Percentiles rank a stretch among this genome's conserved stretches.
These are phyloP conservation scores for Pyralis farinalis DNA, from an alignment of 2,888 invertebrate species.

Conservation along the genomic window DNA sequence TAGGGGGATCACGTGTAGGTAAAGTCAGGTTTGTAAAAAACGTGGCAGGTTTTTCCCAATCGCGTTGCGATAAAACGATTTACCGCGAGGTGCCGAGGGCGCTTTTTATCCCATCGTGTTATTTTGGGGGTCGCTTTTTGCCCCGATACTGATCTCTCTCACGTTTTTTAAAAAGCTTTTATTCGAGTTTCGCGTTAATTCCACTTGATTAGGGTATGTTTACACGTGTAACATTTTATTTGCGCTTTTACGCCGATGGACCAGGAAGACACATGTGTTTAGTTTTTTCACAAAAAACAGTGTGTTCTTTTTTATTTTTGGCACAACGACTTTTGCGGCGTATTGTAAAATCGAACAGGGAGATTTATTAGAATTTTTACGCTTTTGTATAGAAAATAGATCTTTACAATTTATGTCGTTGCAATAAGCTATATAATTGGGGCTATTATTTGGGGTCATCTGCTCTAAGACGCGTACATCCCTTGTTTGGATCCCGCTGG, in stretches of 20 bases:
- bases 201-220: slow-evolving; percentile 65
- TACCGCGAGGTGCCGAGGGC: slow-evolving; percentile 38
- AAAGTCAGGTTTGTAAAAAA: slow-evolving; percentile 63
- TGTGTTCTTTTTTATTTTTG: neutral
- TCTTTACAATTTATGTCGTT: slow-evolving; percentile 75
- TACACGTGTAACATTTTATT: slow-evolving; percentile 51
- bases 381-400: slow-evolving; percentile 26
- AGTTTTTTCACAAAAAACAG: too few species aligned
- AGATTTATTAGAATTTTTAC: slow-evolving; percentile 28
- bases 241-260: slow-evolving; percentile 11
- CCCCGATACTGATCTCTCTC: slow-evolving; percentile 65
- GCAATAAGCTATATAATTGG: slow-evolving; percentile 68
- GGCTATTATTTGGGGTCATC: slow-evolving; percentile 69
- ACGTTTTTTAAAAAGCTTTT: slow-evolving; percentile 69
- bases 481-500: slow-evolving; percentile 47
- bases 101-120: slow-evolving; percentile 45
- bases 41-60: slow-evolving; percentile 47
- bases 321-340: neutral
- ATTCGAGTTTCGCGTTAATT: slow-evolving; percentile 46
- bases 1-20: slow-evolving; percentile 23
- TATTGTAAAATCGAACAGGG: slow-evolving; percentile 20
- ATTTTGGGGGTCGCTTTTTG: slow-evolving; percentile 53
- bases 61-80: slow-evolving; percentile 42
- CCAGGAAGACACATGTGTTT: neutral
- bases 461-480: slow-evolving; percentile 58